Evolutionary conservation across 2,888 invertebrate genomes (phyloP).

Genomic region (Cecidostiba fungosa): DNA sequence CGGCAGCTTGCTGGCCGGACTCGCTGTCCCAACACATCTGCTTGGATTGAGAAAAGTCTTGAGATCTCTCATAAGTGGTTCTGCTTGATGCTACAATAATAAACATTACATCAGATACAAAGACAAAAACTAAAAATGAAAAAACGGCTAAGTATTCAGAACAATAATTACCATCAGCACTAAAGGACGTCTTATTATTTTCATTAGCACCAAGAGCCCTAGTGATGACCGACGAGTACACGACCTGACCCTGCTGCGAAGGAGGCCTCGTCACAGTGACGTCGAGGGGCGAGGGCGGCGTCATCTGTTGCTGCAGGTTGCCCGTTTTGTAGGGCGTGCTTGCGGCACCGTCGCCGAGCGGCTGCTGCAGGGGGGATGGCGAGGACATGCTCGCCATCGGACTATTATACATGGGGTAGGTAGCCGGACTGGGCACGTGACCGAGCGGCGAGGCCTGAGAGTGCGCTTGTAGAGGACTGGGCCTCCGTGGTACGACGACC

Average conservation of each 20-base stretch:
- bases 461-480: conserved; percentile 86
- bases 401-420: conserved; percentile 92
- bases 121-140: background rate
- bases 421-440: conserved; percentile 89
- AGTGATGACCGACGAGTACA: conserved; percentile 92
- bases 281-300: conserved; percentile 87
- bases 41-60: conserved; percentile 72
- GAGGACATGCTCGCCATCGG: conserved; percentile 88
- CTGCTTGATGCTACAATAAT: conserved; percentile 64
- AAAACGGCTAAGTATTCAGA: background rate
- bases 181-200: conserved; percentile 76
- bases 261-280: conserved; percentile 86
- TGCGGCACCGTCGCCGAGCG: conserved; percentile 81
- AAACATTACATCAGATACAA: background rate
- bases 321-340: conserved; percentile 72
- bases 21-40: conserved; percentile 78
- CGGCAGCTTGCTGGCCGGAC: conserved; percentile 68
- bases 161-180: conserved; percentile 66
- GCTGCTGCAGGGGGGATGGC: conserved; percentile 84
- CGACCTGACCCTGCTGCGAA: conserved; percentile 85
- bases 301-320: conserved; percentile 70
- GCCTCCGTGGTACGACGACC: conserved; percentile 85
- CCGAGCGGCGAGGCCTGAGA: conserved; percentile 88
- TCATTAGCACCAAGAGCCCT: conserved; percentile 86
- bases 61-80: conserved; percentile 73